phyloP scores from a whole-genome alignment of 2,113 vertebrate genomes.

The Phoxinus phoxinus region DNA sequence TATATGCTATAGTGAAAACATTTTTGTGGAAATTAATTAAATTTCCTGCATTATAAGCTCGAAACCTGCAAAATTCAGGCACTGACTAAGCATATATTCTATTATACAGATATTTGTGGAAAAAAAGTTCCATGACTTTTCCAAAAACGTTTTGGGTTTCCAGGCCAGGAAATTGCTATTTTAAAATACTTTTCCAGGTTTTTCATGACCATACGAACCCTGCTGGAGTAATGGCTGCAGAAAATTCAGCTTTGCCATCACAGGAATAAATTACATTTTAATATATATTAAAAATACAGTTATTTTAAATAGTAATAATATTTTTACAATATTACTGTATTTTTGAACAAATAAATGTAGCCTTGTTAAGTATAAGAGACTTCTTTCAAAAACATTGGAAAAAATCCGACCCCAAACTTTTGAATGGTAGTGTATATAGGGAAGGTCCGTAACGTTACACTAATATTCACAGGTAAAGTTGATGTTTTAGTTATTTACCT shows the following conservation, averaged over 20 bases:
- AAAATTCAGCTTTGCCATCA: neutral
- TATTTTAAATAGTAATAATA: neutral
- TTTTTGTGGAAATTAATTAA: neutral
- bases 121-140: too few species aligned
- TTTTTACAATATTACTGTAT: neutral
- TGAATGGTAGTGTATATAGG: neutral
- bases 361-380: neutral
- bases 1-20: neutral
- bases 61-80: neutral
- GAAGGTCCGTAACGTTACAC: neutral
- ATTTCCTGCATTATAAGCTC: neutral
- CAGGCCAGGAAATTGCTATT: too few species aligned
- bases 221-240: neutral
- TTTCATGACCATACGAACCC: too few species aligned
- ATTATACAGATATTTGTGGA: too few species aligned
- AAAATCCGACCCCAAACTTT: neutral
- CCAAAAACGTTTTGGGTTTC: too few species aligned
- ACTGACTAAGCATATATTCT: too few species aligned
- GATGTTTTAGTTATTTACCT: constrained; percentile 74
- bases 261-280: neutral
- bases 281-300: neutral
- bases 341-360: neutral
- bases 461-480: too few species aligned
- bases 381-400: neutral
- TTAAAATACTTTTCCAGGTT: too few species aligned